Evolutionary conservation across 2,888 invertebrate genomes (phyloP), one percentile per base, ranked within the genome.

Genomic region (Doris montereyensis): DNA sequence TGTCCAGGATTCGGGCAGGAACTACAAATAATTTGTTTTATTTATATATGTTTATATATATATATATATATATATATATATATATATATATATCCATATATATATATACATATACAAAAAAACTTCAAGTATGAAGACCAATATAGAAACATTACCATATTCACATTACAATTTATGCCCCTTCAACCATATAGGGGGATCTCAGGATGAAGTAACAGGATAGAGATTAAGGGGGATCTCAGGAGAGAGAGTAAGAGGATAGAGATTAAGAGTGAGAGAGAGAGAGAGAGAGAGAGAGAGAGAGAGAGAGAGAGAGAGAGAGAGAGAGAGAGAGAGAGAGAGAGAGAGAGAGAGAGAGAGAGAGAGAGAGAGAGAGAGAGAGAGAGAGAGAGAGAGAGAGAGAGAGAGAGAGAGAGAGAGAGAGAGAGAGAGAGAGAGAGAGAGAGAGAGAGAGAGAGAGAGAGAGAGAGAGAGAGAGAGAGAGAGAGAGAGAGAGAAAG

Each of bases 1-100:
- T 82, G 30, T 83, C 72, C 21, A 79, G 76, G 34, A 91, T 88
- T 24, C 83, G 84, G 5, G 91, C 90, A 10, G 90, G 90, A 70
- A 90, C 91, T 91, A 79, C 60, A 81, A 17, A 32, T n/a, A 34
- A 17, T n/a, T 26, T 34, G n/a, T n/a, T n/a, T n/a, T n/a, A n/a
- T n/a, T n/a, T n/a, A n/a, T n/a, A n/a, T n/a, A n/a, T n/a, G n/a
- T n/a, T n/a, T n/a, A n/a, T n/a, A n/a, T n/a, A n/a, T n/a, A n/a
- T n/a, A n/a, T n/a, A n/a, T n/a, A n/a, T n/a, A n/a, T n/a, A n/a
- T n/a, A n/a, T n/a, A n/a, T n/a, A n/a, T n/a, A n/a, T n/a, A n/a
- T n/a, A n/a, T n/a, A n/a, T n/a, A n/a, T n/a, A n/a, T n/a, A n/a
- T n/a, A n/a, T n/a, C n/a, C n/a, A n/a, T n/a, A n/a, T n/a, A n/a